Base-by-base conservation (phyloP, 2,113 vertebrate genomes). In the Halichoeres trimaculatus region DNA sequence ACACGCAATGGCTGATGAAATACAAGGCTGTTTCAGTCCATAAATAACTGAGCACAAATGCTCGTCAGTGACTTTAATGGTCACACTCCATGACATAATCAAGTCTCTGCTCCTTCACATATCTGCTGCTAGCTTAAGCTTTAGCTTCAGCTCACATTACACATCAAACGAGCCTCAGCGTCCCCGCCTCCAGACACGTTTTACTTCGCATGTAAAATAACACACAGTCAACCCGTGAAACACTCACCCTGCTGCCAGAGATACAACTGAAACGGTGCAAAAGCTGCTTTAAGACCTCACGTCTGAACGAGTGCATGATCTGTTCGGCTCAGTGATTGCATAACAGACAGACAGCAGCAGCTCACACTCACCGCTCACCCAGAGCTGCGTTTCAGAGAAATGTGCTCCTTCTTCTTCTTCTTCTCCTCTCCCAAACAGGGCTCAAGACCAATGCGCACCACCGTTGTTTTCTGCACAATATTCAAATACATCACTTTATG, bases 401-500 rank as follows among this genome's bases (percentile, higher is more conserved):
- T 5, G 4, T 48, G 30, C 30, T 30, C 3, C 6, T 30, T 30
- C 30, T 30, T 30, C 30, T 30, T 30, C 30, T 30, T 30, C n/a
- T 26, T 51, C 48, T 64, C 57, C 50, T 35, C 23, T 2, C 35
- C 6, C 23, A 14, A 50, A 1, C 1, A 9, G 30, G 30, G 30
- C 3, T 30, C 58, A 24, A 48, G 19, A 55, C 20, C 3, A 56
- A 17, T 51, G 1, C 12, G 35, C 22, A 35, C 2, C n/a, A 36
- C 16, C 19, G 8, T 13, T 19, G 14, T 60, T 52, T 74, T 50
- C 54, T 82, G 50, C 57, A 50, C 35, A 72, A 40, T 47, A 70
- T 85, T 85, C 67, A 83, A 85, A 85, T 83, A 60, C 75, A 79
- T 71, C 75, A 61, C 76, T 36, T 73, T 58, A 70, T 67, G 47